Evolutionary conservation across 2,888 invertebrate genomes (phyloP).

Genomic region (Phlogophora meticulosa): DNA sequence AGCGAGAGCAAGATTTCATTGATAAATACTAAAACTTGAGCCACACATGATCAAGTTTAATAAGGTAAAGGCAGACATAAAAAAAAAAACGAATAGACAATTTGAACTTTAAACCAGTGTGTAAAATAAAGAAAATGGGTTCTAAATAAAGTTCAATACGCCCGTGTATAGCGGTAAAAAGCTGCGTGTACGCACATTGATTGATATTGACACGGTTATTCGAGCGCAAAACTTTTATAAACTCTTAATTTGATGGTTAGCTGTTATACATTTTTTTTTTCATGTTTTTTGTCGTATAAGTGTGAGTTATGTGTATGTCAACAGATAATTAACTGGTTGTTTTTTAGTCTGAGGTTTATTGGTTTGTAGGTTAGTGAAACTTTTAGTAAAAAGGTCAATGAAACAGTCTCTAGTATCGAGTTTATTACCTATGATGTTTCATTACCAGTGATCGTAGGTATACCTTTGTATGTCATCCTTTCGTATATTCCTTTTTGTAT

Average conservation of each 20-base stretch:
- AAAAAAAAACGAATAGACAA: constrained; percentile 6
- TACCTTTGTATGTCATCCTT: too few species aligned
- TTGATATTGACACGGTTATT: constrained; percentile 7
- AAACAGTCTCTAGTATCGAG: too few species aligned
- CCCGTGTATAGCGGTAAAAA: constrained; percentile 37
- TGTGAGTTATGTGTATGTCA: background rate
- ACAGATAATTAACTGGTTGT: background rate
- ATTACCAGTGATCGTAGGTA: too few species aligned
- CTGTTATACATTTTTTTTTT: constrained; percentile 4
- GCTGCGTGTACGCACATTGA: constrained; percentile 38
- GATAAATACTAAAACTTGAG: too few species aligned
- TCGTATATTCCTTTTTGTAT: too few species aligned
- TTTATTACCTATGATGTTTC: too few species aligned
- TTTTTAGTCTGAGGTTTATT: background rate
- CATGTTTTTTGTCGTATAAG: background rate
- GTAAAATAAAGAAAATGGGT: constrained; percentile 1
- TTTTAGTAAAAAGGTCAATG: too few species aligned
- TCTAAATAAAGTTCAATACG: constrained; percentile 15
- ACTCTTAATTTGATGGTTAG: background rate
- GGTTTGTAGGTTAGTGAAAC: too few species aligned
- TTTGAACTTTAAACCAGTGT: background rate
- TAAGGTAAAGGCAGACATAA: background rate
- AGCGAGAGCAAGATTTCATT: too few species aligned
- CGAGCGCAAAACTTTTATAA: constrained; percentile 12
- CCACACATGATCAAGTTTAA: background rate